phyloP scores from a whole-genome alignment of 1,140 invertebrate species.

The Copidosoma floridanum region DNA sequence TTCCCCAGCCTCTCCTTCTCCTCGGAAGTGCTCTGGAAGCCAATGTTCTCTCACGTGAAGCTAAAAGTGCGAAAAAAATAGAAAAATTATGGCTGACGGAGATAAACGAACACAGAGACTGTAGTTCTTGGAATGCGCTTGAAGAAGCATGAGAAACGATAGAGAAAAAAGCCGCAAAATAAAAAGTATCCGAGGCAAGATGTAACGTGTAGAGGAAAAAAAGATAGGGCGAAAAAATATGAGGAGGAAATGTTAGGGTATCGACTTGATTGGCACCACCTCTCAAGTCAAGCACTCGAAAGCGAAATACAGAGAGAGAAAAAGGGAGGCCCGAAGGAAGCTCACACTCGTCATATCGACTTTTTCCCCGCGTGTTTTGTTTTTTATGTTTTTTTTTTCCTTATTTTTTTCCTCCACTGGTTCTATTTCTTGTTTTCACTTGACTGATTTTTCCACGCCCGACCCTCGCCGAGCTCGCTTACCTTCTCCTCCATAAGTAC shows the following conservation, averaged over 20 bases:
- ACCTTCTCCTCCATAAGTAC: no score
- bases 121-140: no score
- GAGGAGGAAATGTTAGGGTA: not conserved
- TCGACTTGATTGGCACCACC: conserved; percentile 11
- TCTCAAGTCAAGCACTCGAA: no score
- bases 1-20: not conserved
- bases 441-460: no score
- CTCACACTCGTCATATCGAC: no score
- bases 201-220: not conserved
- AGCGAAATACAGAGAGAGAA: no score
- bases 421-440: no score
- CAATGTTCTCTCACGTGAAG: not conserved
- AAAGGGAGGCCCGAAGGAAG: no score
- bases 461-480: no score
- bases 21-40: not conserved
- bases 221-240: not conserved
- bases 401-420: not conserved
- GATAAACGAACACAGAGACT: conserved; percentile 19
- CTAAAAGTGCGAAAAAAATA: conserved; percentile 22
- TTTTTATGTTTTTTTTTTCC: not conserved
- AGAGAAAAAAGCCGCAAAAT: conserved; percentile 1
- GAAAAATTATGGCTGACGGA: conserved; percentile 23
- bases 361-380: not conserved
- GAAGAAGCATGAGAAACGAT: not conserved
- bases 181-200: not conserved